phyloP scores from a whole-genome alignment of 2,888 invertebrate species.

The Drosophila anomelani region DNA sequence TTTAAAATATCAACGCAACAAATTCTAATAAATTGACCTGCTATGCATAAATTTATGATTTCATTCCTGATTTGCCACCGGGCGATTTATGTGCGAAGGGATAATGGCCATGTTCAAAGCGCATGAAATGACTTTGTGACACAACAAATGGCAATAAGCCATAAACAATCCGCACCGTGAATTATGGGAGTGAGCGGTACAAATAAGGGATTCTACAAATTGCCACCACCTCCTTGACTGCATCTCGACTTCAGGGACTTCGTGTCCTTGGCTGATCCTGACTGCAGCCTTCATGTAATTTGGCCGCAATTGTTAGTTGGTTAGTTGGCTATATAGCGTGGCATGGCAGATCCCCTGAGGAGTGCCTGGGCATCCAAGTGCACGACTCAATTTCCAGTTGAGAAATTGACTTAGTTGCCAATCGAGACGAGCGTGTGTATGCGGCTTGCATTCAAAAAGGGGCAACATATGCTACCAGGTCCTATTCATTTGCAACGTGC shows the following conservation, averaged over 20 bases:
- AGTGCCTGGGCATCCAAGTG: conserved; percentile 43
- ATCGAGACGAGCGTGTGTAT: conserved; percentile 73
- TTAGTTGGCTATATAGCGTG: conserved; percentile 23
- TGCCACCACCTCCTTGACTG: conserved; percentile 17
- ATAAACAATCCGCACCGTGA: conserved; percentile 53
- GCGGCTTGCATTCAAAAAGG: conserved; percentile 42
- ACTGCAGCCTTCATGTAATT: conserved; percentile 36
- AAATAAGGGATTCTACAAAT: conserved; percentile 19
- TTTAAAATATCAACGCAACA: conserved; percentile 15
- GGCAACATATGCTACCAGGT: conserved; percentile 47
- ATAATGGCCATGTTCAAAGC: conserved; percentile 53
- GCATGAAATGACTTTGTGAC: conserved; percentile 73
- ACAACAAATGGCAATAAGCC: conserved; percentile 72
- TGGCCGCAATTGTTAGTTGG: conserved; percentile 54
- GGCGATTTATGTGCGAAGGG: conserved; percentile 59
- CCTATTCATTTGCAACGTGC: conserved; percentile 50
- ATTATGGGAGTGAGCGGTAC: conserved; percentile 14
- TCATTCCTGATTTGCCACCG: conserved; percentile 49
- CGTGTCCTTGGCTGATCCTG: conserved; percentile 24
- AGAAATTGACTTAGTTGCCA: conserved; percentile 53
- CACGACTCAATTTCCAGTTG: conserved; percentile 72
- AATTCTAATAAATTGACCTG: conserved; percentile 53
- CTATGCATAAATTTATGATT: conserved; percentile 57
- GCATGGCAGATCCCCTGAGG: conserved; percentile 24
- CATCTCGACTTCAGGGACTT: conserved; percentile 5